Evolutionary conservation across 2,888 invertebrate species (phyloP).

Genomic region (Ophonus ardosiacus): DNA sequence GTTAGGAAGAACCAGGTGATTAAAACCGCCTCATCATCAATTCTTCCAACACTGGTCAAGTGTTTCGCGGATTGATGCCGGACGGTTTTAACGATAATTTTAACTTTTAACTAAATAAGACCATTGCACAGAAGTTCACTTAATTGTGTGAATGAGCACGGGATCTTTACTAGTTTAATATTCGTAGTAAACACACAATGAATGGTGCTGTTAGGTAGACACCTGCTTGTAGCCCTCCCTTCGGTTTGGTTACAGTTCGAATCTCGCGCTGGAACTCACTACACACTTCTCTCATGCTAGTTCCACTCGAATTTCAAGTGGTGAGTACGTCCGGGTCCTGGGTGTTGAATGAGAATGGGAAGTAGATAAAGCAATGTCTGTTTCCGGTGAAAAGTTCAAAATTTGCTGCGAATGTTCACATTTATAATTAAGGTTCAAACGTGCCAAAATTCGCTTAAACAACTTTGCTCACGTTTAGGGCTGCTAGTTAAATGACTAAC

Average conservation of each 20-base stretch:
- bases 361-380: slow-evolving; percentile 22
- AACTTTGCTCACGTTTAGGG: slow-evolving; percentile 69
- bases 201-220: slow-evolving; percentile 55
- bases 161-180: slow-evolving; percentile 52
- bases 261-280: slow-evolving; percentile 6
- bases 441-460: slow-evolving; percentile 75
- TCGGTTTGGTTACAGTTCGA: slow-evolving; percentile 31
- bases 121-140: slow-evolving; percentile 62
- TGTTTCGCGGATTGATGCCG: slow-evolving; percentile 38
- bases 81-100: slow-evolving; percentile 61
- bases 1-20: slow-evolving; percentile 75
- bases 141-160: slow-evolving; percentile 60
- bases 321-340: neutral
- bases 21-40: slow-evolving; percentile 66
- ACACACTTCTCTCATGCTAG: slow-evolving; percentile 6
- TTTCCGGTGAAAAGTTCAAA: slow-evolving; percentile 49
- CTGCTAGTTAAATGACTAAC: slow-evolving; percentile 63
- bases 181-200: slow-evolving; percentile 53
- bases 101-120: slow-evolving; percentile 62
- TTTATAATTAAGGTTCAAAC: slow-evolving; percentile 65
- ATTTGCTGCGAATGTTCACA: slow-evolving; percentile 49
- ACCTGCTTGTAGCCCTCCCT: slow-evolving; percentile 43
- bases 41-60: slow-evolving; percentile 8
- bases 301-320: slow-evolving; percentile 33
- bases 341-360: neutral